phyloP scores from a whole-genome alignment of 2,888 invertebrate species.

The Plebejus anna region DNA sequence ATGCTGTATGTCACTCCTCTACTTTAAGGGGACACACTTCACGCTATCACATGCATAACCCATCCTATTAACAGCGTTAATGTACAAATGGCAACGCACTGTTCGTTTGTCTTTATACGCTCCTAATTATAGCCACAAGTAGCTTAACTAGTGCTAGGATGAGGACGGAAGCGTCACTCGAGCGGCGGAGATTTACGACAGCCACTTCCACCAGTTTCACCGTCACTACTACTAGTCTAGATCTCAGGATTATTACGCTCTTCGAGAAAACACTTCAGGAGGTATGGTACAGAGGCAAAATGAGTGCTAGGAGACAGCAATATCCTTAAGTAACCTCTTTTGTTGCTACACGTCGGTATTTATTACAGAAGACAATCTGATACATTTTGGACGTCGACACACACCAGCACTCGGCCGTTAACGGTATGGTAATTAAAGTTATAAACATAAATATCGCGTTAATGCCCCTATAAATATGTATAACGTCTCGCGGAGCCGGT shows the following conservation, averaged over 20 bases:
- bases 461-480: slow-evolving; percentile 18
- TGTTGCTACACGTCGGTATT: not conserved
- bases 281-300: not conserved
- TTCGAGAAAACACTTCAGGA: not conserved
- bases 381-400: not conserved
- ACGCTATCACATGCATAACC: not conserved
- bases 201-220: not conserved
- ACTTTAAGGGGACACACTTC: too few species aligned
- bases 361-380: slow-evolving; percentile 1
- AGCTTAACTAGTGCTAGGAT: not conserved
- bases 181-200: not conserved
- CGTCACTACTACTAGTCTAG: not conserved
- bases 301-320: too few species aligned
- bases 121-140: not conserved
- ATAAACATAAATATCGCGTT: slow-evolving; percentile 13
- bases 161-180: not conserved
- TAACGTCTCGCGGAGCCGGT: not conserved
- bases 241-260: not conserved
- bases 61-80: not conserved
- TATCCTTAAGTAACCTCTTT: not conserved
- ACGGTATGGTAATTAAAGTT: slow-evolving; percentile 13
- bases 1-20: too few species aligned
- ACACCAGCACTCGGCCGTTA: not conserved
- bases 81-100: not conserved
- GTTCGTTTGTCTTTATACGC: not conserved